Evolutionary conservation across 2,113 vertebrate genomes (phyloP), one percentile per base, ranked within the genome.

Genomic region (Asarcornis scutulata): DNA sequence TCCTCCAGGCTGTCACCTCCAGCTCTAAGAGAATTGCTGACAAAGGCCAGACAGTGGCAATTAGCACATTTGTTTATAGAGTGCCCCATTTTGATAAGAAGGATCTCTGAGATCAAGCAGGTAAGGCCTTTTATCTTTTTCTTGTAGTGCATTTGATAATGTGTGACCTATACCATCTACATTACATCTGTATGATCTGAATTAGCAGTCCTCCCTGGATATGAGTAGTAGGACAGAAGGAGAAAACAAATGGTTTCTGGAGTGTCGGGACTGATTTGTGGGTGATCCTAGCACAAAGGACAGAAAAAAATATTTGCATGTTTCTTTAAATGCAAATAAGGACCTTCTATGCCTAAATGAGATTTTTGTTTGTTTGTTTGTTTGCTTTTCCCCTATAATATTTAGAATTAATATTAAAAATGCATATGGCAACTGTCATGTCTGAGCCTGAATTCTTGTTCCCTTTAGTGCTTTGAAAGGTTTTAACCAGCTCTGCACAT

Each of bases 401-500:
- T 89, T 90, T 48, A 92, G 83, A 78, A 95, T 90, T 8, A 63
- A 42, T 64, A 89, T 80, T 64, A 75, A 96, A 94, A 64, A 59
- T 69, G 68, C 69, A 80, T 78, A 92, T 78, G 85, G 80, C 76
- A 89, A 50, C 77, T 83, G 78, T 87, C 91, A 92, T n/a, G 55
- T 86, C 89, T 76, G 81, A 80, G 66, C 36, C 91, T 69, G 62
- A 91, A 67, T 94, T 93, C 90, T 82, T 81, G 62, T 73, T 95
- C 74, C 62, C 69, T 89, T 95, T 92, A 86, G 91, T 92, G 74
- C 68, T 81, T 86, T 26, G 76, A 80, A 89, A 82, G 42, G 52
- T 93, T 96, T 96, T 93, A 97, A 93, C 59, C 71, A 86, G 64
- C 34, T 88, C 71, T 92, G 86, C 27, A 32, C 68, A 46, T 92